Evolutionary conservation across 2,113 vertebrate species (phyloP).

Genomic region (Clarias macrocephalus): DNA sequence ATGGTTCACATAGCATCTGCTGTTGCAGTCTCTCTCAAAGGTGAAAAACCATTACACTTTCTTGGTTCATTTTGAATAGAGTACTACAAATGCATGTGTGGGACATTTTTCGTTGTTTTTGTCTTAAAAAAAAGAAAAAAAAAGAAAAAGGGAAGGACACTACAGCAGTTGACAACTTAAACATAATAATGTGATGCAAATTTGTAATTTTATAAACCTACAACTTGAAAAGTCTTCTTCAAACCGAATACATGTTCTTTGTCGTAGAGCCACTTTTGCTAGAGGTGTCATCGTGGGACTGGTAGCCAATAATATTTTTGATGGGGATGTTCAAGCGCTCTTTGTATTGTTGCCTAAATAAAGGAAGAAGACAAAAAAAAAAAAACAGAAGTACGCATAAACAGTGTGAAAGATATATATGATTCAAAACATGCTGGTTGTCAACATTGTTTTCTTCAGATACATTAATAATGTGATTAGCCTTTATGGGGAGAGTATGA

Average conservation of each 20-base stretch:
- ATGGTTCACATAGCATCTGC: slow-evolving; percentile 49
- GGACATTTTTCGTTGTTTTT: slow-evolving; percentile 61
- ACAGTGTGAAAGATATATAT: background rate
- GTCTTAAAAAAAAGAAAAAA: slow-evolving; percentile 51
- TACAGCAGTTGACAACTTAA: slow-evolving; percentile 75
- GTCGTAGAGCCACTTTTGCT: slow-evolving; percentile 84
- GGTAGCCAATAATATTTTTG: slow-evolving; percentile 78
- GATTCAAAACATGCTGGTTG: background rate
- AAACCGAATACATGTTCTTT: slow-evolving; percentile 82
- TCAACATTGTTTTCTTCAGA: background rate
- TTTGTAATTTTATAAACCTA: slow-evolving; percentile 77
- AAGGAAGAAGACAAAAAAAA: background rate
- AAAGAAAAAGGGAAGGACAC: slow-evolving; percentile 66
- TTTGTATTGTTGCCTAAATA: slow-evolving; percentile 75
- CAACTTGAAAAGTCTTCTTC: slow-evolving; percentile 68
- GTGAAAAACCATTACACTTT: slow-evolving; percentile 25
- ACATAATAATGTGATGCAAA: slow-evolving; percentile 67
- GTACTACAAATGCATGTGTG: slow-evolving; percentile 48
- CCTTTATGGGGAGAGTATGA: slow-evolving; percentile 53
- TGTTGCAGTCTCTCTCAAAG: slow-evolving; percentile 28
- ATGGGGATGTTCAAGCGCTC: slow-evolving; percentile 73
- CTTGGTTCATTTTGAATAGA: slow-evolving; percentile 32
- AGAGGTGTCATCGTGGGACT: slow-evolving; percentile 82
- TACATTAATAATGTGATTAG: background rate
- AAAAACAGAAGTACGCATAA: background rate